Base-by-base conservation (phyloP, 1,140 invertebrate genomes). In the Drosophila teissieri region DNA sequence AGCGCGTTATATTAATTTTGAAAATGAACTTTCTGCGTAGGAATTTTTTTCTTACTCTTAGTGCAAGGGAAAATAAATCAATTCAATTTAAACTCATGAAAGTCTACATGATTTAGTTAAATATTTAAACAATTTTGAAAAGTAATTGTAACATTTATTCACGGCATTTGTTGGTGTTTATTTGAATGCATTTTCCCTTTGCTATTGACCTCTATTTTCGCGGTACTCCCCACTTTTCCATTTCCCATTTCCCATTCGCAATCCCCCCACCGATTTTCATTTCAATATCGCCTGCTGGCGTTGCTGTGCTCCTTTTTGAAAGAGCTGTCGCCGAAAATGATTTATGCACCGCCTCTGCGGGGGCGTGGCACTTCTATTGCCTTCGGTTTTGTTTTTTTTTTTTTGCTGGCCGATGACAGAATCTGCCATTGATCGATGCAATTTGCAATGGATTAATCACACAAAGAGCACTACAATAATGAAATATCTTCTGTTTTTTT, bases 281-380 rank as follows among this genome's bases (percentile, higher is more conserved):
- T 64, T 63, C 54, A 60, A 36, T 68, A 64, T 68, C 61, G 31
- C 39, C 45, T 68, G 52, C 56, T 24, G 56, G 14, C 7, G 17
- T 8, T n/a, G 42, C 19, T 46, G 55, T 46, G 22, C 17, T 22
- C 64, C 64, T 48, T 27, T 52, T 68, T 36, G 48, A 2, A 19
- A 19, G 42, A 34, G 46, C 64, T 68, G 64, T 63, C 64, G 37
- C 46, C 39, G 36, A 68, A 45, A 37, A 68, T 68, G 64, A 68
- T 68, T 68, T 68, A 68, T 68, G 64, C 64, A 68, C 61, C 56
- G 56, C 42, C 62, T 64, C 62, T 37, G 61, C 31, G 64, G 64
- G 57, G 61, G 64, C 64, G 46, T 65, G 60, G 8, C 64, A 24
- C 60, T 37, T 67, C 64, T 65, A 68, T 65, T 63, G 61, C 57